Evolutionary conservation across 2,888 invertebrate species (phyloP).

Genomic region (Fragum whitleyi): DNA sequence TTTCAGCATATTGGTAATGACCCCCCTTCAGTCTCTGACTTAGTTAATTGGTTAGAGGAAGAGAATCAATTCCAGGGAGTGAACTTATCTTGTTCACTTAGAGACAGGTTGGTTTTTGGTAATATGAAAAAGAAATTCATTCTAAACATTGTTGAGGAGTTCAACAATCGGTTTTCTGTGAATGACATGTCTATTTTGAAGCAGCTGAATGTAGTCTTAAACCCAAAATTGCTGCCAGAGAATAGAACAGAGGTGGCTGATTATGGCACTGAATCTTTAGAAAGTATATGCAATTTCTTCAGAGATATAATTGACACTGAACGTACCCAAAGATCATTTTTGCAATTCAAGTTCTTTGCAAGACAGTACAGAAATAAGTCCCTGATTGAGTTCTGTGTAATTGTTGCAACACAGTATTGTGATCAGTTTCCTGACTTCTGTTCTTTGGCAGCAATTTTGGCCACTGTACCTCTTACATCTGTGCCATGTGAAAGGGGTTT

Average conservation of each 20-base stretch:
- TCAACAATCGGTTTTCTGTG: constrained; percentile 41
- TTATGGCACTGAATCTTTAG: not conserved
- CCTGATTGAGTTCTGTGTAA: constrained; percentile 9
- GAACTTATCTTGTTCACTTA: constrained; percentile 1
- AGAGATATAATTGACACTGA: constrained; percentile 1
- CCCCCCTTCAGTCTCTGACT: not conserved
- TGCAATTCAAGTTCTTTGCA: constrained; percentile 43
- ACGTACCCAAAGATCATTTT: constrained; percentile 2
- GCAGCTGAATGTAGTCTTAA: constrained; percentile 28
- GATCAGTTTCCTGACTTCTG: constrained; percentile 42
- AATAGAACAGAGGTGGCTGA: not conserved
- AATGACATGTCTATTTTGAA: constrained; percentile 33
- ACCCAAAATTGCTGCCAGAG: constrained; percentile 37
- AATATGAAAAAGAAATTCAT: constrained; percentile 25
- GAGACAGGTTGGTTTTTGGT: constrained; percentile 10
- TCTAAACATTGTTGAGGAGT: constrained; percentile 28
- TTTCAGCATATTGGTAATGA: constrained; percentile 11
- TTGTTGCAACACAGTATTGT: not conserved
- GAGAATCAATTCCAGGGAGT: constrained; percentile 9
- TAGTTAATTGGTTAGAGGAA: constrained; percentile 23
- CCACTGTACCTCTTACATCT: constrained; percentile 43
- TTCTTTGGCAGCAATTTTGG: constrained; percentile 29
- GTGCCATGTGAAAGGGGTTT: constrained; percentile 51
- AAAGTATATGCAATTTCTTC: constrained; percentile 19
- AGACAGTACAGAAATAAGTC: constrained; percentile 35